Evolutionary conservation across 2,888 invertebrate genomes (phyloP), one percentile per base, ranked within the genome.

Genomic region (Liposcelis brunnea): DNA sequence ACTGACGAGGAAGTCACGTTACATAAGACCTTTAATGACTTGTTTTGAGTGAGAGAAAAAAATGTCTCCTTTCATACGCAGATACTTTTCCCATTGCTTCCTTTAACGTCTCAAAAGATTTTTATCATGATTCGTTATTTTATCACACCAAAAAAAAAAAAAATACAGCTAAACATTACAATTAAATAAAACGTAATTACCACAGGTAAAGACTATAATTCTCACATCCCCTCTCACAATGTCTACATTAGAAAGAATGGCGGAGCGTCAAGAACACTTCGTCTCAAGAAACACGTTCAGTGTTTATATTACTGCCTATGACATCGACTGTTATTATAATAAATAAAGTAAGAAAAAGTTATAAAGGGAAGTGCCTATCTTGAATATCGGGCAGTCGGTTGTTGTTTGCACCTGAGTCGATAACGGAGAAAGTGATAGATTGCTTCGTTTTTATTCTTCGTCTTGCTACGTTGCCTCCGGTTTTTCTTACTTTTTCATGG

Each of bases 221-320:
- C 11, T 10, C 5, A 14, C 19, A 26, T 12, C 21, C 15, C 18
- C 49, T 49, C 52, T 52, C 51, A 49, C 47, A 44, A 43, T 44
- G 10, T 8, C 16, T 16, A 6, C 31, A n/a, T 8, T 6, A 26
- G 26, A 26, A 26, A 26, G 26, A 26, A 26, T 8, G 8, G 16
- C 45, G 8, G 26, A 26, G 5, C 4, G 26, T 26, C 26, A 26
- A 26, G 26, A 26, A 11, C 16, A 18, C n/a, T 36, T 45, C 42
- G 5, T 19, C 11, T 12, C 14, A 15, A 32, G 10, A 19, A 19
- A 34, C 42, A 34, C n/a, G 36, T 18, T 3, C 26, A 26, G 26
- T 26, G 26, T 26, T 26, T 26, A 26, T 26, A 26, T 26, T 26
- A 26, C 26, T 26, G 26, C 26, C 26, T 26, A 26, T 26, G 26